These are phyloP conservation scores for Styela clava DNA, from an alignment of 23 tunicate species.

Conservation along the genomic window DNA sequence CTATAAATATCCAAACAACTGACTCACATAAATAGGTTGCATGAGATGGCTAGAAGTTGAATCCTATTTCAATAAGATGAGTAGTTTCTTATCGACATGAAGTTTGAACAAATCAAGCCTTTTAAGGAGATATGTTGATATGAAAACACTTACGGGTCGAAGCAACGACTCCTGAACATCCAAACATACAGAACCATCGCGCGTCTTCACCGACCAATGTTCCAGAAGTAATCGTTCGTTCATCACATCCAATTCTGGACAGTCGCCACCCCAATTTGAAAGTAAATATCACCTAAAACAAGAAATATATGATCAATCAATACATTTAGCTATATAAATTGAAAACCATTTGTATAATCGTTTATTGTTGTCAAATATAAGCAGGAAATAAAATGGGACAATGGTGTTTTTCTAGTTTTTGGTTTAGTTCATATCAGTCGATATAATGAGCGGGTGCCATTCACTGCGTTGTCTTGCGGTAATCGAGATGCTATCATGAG, in stretches of 20 bases:
- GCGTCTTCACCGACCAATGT: slow-evolving; percentile 42
- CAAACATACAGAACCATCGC: slow-evolving; percentile 45
- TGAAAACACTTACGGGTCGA: slow-evolving; percentile 48
- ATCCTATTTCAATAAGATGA: too few species aligned
- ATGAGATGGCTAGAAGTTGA: too few species aligned
- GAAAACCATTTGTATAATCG: too few species aligned
- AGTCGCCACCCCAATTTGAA: slow-evolving; percentile 31
- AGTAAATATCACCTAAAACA: slow-evolving; percentile 18
- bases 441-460: not conserved
- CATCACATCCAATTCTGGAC: slow-evolving; percentile 16
- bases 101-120: too few species aligned
- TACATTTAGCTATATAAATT: too few species aligned
- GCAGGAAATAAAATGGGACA: not conserved
- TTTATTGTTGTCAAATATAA: not conserved
- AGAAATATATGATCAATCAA: too few species aligned
- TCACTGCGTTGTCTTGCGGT: not conserved
- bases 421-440: not conserved
- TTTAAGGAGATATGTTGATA: too few species aligned
- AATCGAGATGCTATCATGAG: not conserved
- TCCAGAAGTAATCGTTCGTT: slow-evolving; percentile 24
- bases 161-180: slow-evolving; percentile 50
- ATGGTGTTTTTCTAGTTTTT: not conserved
- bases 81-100: too few species aligned
- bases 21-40: too few species aligned
- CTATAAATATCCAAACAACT: too few species aligned